phyloP scores from a whole-genome alignment of 2,113 vertebrate genomes.

The Oceanites oceanicus region DNA sequence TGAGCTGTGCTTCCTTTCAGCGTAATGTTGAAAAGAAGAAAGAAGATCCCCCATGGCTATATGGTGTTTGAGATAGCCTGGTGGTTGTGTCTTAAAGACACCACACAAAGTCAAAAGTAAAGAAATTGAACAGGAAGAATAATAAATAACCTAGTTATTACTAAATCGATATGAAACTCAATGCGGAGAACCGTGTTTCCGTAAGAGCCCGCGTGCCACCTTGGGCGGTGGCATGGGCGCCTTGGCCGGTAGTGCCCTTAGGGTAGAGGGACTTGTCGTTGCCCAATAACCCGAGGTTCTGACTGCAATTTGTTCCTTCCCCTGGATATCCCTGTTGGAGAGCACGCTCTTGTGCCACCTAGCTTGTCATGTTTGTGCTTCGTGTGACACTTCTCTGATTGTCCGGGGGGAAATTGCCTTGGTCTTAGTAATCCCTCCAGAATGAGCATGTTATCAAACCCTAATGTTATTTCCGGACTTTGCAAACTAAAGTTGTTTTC shows the following conservation, averaged over 20 bases:
- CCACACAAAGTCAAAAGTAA: rapidly evolving
- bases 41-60: neutral
- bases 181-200: rapidly evolving
- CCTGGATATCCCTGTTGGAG: neutral
- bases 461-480: rapidly evolving
- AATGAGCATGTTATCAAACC: neutral
- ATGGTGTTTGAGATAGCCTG: neutral
- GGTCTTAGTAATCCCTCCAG: neutral
- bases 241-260: neutral
- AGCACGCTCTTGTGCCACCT: neutral
- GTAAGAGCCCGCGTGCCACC: neutral
- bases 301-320: neutral
- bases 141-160: neutral
- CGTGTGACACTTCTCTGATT: neutral
- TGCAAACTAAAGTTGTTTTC: neutral
- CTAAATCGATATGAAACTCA: rapidly evolving
- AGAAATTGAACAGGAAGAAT: neutral
- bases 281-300: rapidly evolving
- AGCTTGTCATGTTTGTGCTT: neutral
- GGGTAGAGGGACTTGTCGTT: neutral
- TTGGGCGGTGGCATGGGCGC: neutral
- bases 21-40: neutral
- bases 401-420: neutral
- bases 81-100: rapidly evolving
- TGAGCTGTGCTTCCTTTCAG: neutral